These are phyloP conservation scores for Druon quercuslanigerum DNA, from an alignment of 1,140 invertebrate species.

Conservation along the genomic window DNA sequence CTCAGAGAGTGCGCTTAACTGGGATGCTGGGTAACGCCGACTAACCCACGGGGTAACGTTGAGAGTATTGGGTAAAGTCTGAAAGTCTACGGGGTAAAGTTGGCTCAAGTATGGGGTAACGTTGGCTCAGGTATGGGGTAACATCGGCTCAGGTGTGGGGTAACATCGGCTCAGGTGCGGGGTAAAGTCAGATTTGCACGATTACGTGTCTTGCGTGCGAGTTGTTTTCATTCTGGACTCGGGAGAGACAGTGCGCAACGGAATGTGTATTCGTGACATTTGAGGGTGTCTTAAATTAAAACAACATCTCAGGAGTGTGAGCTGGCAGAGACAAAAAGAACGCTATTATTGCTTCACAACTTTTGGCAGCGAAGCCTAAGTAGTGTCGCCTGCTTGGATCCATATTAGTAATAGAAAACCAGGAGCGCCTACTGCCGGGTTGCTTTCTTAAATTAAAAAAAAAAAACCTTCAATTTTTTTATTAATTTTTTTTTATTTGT, in stretches of 20 bases:
- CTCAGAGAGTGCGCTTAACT: no score
- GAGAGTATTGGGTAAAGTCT: no score
- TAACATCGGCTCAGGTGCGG: no score
- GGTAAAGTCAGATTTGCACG: constrained; percentile 36
- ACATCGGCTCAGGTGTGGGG: no score
- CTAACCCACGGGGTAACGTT: no score
- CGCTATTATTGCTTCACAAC: constrained; percentile 64
- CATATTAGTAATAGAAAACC: constrained; percentile 18
- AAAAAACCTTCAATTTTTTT: no score
- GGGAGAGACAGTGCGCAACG: constrained; percentile 56
- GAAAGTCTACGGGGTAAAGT: no score
- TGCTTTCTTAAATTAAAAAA: not conserved
- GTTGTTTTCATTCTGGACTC: constrained; percentile 57
- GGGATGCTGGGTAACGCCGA: no score
- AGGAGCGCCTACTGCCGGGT: not conserved
- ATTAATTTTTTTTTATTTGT: no score
- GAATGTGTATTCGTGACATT: constrained; percentile 71
- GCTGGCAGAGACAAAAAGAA: constrained; percentile 61
- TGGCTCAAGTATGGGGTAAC: no score
- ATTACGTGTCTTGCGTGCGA: constrained; percentile 35
- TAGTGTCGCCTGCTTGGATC: constrained; percentile 27
- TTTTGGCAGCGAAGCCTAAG: constrained; percentile 60
- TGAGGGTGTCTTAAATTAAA: constrained; percentile 72
- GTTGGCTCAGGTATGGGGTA: no score
- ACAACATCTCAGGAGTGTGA: constrained; percentile 51